A percentile compares a stretch with the other conserved stretches of the same genome.
phyloP scores from a whole-genome alignment of 2,113 vertebrate genomes.

The Rhinolophus sinicus region DNA sequence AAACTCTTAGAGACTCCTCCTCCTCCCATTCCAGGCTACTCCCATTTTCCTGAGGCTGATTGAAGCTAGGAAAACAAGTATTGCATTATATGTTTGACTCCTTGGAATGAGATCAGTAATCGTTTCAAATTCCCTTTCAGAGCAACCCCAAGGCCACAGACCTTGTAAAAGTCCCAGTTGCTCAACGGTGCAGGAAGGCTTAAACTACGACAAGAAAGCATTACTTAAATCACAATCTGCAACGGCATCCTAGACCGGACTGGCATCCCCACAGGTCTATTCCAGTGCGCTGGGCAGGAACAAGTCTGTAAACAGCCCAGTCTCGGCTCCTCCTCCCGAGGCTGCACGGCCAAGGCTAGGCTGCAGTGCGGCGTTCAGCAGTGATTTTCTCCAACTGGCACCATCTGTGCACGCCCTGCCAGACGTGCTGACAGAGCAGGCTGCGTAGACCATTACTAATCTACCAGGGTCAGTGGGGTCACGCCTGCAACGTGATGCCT shows the following conservation, averaged over 20 bases:
- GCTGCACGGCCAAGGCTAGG: background rate
- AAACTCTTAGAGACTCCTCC: background rate
- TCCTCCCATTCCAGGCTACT: slow-evolving; percentile 7
- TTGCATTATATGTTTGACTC: slow-evolving; percentile 70
- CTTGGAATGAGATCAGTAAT: slow-evolving; percentile 69
- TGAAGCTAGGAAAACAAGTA: slow-evolving; percentile 72
- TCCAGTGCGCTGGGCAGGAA: background rate
- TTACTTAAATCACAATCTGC: background rate
- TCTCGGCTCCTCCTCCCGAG: background rate
- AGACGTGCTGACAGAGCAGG: slow-evolving; percentile 62
- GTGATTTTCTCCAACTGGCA: slow-evolving; percentile 73
- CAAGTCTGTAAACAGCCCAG: slow-evolving; percentile 36
- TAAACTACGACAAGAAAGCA: background rate
- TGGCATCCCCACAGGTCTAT: background rate
- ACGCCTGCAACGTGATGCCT: slow-evolving; percentile 61
- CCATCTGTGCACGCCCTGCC: slow-evolving; percentile 60
- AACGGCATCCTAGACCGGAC: background rate
- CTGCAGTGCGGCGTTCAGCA: background rate
- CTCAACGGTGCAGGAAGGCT: background rate
- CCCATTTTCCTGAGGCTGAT: slow-evolving; percentile 64
- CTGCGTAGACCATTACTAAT: slow-evolving; percentile 63
- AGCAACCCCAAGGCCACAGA: slow-evolving; percentile 67
- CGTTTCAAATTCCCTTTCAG: slow-evolving; percentile 74
- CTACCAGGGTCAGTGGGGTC: slow-evolving; percentile 7
- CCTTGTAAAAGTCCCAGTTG: slow-evolving; percentile 57